Evolutionary conservation across 2,113 vertebrate species (phyloP).

Genomic region (Regulus satrapa): DNA sequence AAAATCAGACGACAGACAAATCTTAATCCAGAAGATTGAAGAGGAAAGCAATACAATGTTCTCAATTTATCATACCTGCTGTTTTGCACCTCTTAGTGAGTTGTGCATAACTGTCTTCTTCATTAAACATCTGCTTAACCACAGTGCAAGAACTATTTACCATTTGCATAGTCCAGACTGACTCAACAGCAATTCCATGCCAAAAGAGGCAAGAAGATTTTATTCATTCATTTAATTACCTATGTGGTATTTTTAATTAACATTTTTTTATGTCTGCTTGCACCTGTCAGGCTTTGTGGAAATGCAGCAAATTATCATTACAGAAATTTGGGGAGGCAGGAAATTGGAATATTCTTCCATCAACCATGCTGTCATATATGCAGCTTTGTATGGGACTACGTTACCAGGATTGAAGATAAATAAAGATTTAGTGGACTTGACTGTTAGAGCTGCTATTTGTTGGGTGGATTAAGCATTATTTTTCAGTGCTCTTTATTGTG

Average conservation of each 20-base stretch:
- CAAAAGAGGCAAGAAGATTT: not conserved
- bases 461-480: not conserved
- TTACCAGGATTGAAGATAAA: not conserved
- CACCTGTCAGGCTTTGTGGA: not conserved
- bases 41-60: not conserved
- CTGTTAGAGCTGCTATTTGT: not conserved
- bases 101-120: not conserved
- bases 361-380: not conserved
- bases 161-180: not conserved
- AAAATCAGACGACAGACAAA: slow-evolving; percentile 40
- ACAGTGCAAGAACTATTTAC: not conserved
- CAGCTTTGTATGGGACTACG: not conserved
- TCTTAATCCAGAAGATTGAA: slow-evolving; percentile 23
- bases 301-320: not conserved
- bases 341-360: not conserved
- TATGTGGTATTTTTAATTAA: not conserved
- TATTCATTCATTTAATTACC: not conserved
- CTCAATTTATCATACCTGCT: not conserved
- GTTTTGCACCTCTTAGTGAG: not conserved
- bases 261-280: not conserved
- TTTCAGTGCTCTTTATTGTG: not conserved
- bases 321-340: not conserved
- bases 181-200: not conserved
- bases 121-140: not conserved
- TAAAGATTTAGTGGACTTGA: not conserved